These are phyloP conservation scores for Oplegnathus fasciatus DNA, from an alignment of 2,113 vertebrate genomes.

Conservation along the genomic window DNA sequence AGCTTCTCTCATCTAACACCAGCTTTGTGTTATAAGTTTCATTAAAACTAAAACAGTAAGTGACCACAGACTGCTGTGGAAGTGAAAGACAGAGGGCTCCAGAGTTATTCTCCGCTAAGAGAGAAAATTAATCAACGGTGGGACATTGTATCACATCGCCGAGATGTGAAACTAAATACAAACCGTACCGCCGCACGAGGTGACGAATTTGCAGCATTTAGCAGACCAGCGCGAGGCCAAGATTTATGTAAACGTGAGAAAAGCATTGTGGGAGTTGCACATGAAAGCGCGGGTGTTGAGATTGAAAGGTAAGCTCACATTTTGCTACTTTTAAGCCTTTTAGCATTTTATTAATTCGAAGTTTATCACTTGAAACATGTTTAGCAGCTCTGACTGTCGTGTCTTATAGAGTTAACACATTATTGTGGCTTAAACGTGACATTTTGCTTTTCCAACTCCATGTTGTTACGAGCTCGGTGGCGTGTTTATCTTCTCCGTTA, in stretches of 20 bases:
- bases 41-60: neutral
- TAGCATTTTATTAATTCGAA: neutral
- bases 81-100: neutral
- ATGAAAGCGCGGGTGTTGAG: neutral
- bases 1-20: too few relatives aligned
- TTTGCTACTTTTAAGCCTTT: neutral
- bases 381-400: neutral
- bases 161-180: neutral
- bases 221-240: neutral
- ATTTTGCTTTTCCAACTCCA: neutral
- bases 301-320: neutral
- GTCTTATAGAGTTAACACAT: neutral
- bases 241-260: neutral
- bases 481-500: neutral
- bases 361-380: neutral
- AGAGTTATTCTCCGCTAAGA: too few relatives aligned
- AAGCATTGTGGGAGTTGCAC: neutral
- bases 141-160: too few relatives aligned
- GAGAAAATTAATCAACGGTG: too few relatives aligned
- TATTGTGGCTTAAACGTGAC: too few relatives aligned
- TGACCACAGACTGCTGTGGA: neutral
- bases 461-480: neutral
- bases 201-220: neutral
- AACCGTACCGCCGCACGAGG: neutral
- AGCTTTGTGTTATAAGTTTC: neutral